Percentiles rank a stretch among this genome's conserved stretches.
Evolutionary conservation across 2,113 vertebrate species (phyloP).

Genomic region (Origma solitaria): DNA sequence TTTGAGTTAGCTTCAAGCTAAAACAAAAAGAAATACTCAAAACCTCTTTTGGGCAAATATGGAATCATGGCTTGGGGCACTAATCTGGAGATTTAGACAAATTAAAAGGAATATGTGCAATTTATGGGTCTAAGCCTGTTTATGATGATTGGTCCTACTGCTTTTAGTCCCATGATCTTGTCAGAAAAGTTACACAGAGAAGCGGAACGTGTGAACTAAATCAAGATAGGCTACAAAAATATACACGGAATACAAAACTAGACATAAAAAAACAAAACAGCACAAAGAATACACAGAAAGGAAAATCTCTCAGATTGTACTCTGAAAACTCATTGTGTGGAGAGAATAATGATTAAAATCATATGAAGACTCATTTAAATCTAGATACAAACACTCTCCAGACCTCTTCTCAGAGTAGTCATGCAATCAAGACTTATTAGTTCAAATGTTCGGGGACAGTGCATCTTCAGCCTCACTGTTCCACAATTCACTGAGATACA

Average conservation of each 20-base stretch:
- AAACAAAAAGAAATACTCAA: not conserved
- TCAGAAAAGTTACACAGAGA: not conserved
- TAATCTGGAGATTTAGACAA: not conserved
- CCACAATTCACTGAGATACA: not conserved
- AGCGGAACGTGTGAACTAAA: not conserved
- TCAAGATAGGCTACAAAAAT: not conserved
- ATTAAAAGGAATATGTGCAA: not conserved
- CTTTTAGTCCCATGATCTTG: not conserved
- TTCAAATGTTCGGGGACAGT: not conserved
- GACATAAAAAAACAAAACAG: accelerated
- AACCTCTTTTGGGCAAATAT: not conserved
- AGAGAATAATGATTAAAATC: not conserved
- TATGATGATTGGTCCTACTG: not conserved
- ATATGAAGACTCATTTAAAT: not conserved
- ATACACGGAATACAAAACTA: not conserved
- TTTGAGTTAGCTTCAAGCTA: not conserved
- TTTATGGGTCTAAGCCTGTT: not conserved
- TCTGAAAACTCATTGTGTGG: not conserved
- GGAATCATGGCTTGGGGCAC: not conserved
- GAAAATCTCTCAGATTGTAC: not conserved
- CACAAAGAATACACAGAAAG: not conserved
- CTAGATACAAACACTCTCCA: not conserved
- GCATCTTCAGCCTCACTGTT: not conserved
- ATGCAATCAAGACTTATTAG: not conserved
- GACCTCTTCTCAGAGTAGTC: not conserved